These are phyloP conservation scores for Oxyscelio sp. DNA, from an alignment of 2,888 invertebrate genomes.

Conservation along the genomic window DNA sequence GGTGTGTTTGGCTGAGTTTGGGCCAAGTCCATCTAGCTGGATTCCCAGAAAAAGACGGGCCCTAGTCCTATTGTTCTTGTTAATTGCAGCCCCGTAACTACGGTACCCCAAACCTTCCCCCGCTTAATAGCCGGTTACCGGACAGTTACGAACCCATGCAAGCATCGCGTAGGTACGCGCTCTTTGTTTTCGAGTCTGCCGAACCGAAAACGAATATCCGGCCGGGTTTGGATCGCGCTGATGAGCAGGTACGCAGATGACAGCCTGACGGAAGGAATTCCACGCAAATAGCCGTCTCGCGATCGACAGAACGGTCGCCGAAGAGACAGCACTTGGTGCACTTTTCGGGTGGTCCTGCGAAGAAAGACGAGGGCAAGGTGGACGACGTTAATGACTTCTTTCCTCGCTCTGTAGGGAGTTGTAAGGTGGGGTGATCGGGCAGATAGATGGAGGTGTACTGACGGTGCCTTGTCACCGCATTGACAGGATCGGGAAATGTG, in stretches of 20 bases:
- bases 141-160: conserved; percentile 83
- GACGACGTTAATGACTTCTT: not conserved
- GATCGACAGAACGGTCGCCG: conserved; percentile 26
- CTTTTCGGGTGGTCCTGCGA: conserved; percentile 49
- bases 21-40: conserved; percentile 74
- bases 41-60: conserved; percentile 83
- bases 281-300: conserved; percentile 29
- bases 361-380: not conserved
- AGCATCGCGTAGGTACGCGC: conserved; percentile 79
- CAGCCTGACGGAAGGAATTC: conserved; percentile 36
- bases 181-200: conserved; percentile 78
- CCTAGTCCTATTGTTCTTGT: conserved; percentile 87
- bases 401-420: not conserved
- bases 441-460: too few relatives aligned
- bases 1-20: conserved; percentile 66
- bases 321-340: conserved; percentile 7
- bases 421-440: not conserved
- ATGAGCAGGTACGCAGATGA: conserved; percentile 66
- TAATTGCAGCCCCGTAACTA: conserved; percentile 87
- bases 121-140: conserved; percentile 80
- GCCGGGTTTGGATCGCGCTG: conserved; percentile 35
- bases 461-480: too few relatives aligned
- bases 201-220: conserved; percentile 68
- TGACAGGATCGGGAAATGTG: too few relatives aligned
- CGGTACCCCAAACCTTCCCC: conserved; percentile 73